Conservation (phyloP, 2,797 vertebrate genomes). For the Enteromius treurensis region DNA sequence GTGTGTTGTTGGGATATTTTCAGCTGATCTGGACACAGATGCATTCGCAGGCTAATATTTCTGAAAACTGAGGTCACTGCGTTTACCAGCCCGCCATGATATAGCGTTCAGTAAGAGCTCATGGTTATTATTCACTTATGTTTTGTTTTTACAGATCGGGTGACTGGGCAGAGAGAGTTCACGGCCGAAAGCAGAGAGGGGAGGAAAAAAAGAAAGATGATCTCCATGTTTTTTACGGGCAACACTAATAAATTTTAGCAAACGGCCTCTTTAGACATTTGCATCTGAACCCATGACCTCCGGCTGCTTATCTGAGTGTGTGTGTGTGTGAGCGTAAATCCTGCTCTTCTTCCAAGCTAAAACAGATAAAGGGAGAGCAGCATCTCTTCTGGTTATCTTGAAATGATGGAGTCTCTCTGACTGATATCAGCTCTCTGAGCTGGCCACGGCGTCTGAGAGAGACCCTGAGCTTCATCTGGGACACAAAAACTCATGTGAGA, state of each 20-base stretch:
- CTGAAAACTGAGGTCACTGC: conserved; percentile 43
- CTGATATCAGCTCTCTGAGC: not conserved
- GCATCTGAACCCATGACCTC: conserved; percentile 44
- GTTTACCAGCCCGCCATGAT: conserved; percentile 39
- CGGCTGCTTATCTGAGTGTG: conserved; percentile 21
- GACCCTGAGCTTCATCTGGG: not conserved
- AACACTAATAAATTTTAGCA: conserved; percentile 65
- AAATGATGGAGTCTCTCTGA: not conserved
- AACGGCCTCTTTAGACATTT: conserved; percentile 52
- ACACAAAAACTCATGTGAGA: not conserved
- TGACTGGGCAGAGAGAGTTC: conserved; percentile 70
- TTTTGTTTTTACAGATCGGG: conserved; percentile 67
- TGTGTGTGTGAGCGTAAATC: conserved; percentile 28
- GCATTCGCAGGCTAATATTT: conserved; percentile 32
- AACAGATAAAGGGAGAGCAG: not conserved
- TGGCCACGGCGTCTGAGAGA: not conserved
- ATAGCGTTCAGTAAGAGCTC: conserved; percentile 42
- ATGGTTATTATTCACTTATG: conserved; percentile 53
- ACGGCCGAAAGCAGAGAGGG: conserved; percentile 49
- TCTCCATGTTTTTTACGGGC: conserved; percentile 62
- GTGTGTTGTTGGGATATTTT: conserved; percentile 22
- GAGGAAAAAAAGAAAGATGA: conserved; percentile 68
- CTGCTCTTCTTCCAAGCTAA: conserved; percentile 25
- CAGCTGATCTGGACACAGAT: conserved; percentile 10
- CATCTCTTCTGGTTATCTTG: conserved; percentile 3